Evolutionary conservation across 53 echinoderm and acorn worm species (phyloP), one percentile per base, ranked within the genome.

Genomic region (Pentamera pediparva): DNA sequence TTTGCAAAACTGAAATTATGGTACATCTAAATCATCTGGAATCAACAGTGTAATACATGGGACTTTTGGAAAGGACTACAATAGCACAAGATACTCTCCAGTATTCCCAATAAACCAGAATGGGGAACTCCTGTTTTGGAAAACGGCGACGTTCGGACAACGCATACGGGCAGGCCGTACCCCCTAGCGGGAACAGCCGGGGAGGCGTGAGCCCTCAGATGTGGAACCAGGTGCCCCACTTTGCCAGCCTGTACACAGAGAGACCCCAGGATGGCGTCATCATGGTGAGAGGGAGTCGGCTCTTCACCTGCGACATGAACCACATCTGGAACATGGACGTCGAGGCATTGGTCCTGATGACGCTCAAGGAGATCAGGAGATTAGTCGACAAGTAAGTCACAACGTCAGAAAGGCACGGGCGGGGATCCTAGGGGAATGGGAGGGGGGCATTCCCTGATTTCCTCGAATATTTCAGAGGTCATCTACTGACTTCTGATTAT

Each of bases 61-160:
- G n/a, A n/a, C n/a, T n/a, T n/a, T n/a, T n/a, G n/a, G n/a, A n/a
- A n/a, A n/a, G n/a, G 15, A 41, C 9, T 52, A 15, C 52, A 52
- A 20, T 25, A 52, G 15, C 20, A 52, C 52, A 2, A 11, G 6
- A 52, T 11, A 6, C 17, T 15, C 6, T 11, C 15, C 6, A 20
- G 25, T 52, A 11, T 52, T 52, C 25, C 52, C 10, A 52, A 20
- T 43, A 6, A 28, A 10, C 45, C 29, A 72, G 35, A 75, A 93
- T 93, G 93, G 93, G 93, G 35, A 93, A 86, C 76, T 89, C 93
- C 49, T 93, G 93, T 56, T 77, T 93, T 57, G 89, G 93, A 28
- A 93, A 93, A 63, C 77, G 89, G 24, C 86, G 86, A 58, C 78
- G 89, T 70, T 64, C 52, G 22, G 52, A 72, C 9, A 19, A 50